These are phyloP conservation scores for Eristalis intricaria DNA, from an alignment of 2,888 invertebrate genomes.

Conservation along the genomic window DNA sequence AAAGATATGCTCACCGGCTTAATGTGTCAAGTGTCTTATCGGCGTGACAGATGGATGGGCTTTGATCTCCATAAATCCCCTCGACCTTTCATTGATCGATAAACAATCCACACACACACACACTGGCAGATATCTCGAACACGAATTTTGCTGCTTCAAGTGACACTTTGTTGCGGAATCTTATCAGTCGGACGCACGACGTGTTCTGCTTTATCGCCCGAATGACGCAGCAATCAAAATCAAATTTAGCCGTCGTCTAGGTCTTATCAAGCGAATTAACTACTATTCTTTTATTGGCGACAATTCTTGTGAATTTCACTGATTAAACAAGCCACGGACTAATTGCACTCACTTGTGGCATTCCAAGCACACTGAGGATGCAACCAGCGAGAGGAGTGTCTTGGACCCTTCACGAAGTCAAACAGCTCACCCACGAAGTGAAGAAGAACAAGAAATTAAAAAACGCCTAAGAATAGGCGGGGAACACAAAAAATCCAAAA, in stretches of 20 bases:
- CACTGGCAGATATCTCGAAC: too few relatives aligned
- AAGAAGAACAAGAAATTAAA: background rate
- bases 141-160: background rate
- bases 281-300: background rate
- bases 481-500: background rate
- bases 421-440: background rate
- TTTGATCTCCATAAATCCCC: background rate
- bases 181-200: background rate
- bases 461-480: background rate
- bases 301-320: background rate
- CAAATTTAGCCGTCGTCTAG: background rate
- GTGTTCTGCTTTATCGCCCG: background rate
- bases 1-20: background rate
- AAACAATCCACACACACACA: background rate
- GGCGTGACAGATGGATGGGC: background rate
- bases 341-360: slow-evolving; percentile 3
- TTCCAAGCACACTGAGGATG: background rate
- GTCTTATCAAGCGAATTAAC: background rate
- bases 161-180: background rate
- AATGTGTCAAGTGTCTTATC: background rate
- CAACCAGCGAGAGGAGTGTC: background rate
- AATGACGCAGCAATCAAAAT: background rate
- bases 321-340: background rate
- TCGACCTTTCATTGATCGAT: background rate
- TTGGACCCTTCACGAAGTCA: background rate